Percentiles rank a stretch among this genome's conserved stretches.
These are phyloP conservation scores for Orthosia incerta DNA, from an alignment of 2,888 invertebrate genomes.

Conservation along the genomic window DNA sequence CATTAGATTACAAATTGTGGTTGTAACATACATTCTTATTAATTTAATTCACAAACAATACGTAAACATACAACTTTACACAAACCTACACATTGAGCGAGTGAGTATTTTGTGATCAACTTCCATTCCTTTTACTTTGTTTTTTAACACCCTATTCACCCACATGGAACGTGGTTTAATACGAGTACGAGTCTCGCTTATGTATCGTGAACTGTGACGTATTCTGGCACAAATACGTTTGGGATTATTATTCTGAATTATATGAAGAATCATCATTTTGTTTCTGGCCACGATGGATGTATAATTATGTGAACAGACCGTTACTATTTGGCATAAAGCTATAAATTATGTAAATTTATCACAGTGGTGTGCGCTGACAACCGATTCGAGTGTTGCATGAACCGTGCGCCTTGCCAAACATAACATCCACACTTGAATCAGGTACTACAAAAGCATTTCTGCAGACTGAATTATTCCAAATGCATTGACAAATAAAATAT, in stretches of 20 bases:
- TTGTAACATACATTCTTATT: conserved; percentile 2
- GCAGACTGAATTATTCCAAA: not conserved
- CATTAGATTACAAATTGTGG: conserved; percentile 8
- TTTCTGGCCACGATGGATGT: not conserved
- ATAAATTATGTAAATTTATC: conserved; percentile 23
- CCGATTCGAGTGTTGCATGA: conserved; percentile 4
- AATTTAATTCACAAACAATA: conserved; percentile 10
- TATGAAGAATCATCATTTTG: no score
- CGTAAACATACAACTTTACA: conserved; percentile 13
- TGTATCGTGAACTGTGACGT: not conserved
- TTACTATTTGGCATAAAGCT: conserved; percentile 12
- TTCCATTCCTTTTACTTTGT: conserved; percentile 13
- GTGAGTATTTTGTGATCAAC: conserved; percentile 51
- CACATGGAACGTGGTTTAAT: not conserved
- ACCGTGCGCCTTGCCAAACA: not conserved
- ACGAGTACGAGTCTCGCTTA: not conserved
- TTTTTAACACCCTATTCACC: conserved; percentile 10
- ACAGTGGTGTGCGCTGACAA: conserved; percentile 42
- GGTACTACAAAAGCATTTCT: conserved; percentile 15
- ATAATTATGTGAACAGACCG: not conserved
- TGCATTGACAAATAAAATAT: not conserved
- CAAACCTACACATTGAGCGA: conserved; percentile 30
- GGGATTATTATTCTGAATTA: no score
- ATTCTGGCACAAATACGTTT: no score
- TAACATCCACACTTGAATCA: not conserved